phyloP scores from a whole-genome alignment of 2,888 invertebrate species.

The Gandaritis pyraliata region DNA sequence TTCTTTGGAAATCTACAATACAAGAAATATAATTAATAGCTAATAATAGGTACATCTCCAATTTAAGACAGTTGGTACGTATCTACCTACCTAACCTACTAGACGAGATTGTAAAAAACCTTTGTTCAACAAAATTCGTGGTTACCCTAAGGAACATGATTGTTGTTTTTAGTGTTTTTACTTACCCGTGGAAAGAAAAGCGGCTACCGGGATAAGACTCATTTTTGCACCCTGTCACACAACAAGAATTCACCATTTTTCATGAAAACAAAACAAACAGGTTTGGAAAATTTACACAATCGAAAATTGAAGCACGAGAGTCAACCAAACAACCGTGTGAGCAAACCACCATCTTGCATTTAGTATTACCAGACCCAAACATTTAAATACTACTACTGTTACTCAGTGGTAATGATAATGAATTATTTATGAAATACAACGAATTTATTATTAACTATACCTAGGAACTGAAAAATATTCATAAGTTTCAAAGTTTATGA shows the following conservation, averaged over 20 bases:
- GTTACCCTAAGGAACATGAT: background rate
- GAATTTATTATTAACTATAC: too few relatives aligned
- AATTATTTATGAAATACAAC: too few relatives aligned
- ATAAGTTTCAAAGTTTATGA: too few relatives aligned
- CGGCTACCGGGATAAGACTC: slow-evolving; percentile 1
- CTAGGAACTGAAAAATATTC: too few relatives aligned
- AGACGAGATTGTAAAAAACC: background rate
- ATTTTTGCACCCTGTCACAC: slow-evolving; percentile 2
- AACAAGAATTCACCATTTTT: slow-evolving; percentile 2
- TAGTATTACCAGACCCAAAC: background rate
- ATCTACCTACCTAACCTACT: too few relatives aligned
- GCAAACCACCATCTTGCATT: slow-evolving; percentile 1
- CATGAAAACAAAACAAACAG: background rate
- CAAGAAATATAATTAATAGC: background rate
- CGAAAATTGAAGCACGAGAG: too few relatives aligned
- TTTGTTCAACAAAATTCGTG: background rate
- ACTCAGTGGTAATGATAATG: too few relatives aligned
- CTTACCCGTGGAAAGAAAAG: slow-evolving; percentile 1
- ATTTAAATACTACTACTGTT: background rate
- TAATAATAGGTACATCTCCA: too few relatives aligned
- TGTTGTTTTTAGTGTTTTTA: background rate
- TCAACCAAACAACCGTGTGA: background rate
- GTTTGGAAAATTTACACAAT: too few relatives aligned
- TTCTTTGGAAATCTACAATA: background rate
- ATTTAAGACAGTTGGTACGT: too few relatives aligned